These are phyloP conservation scores for Blastobasis adustella DNA, from an alignment of 2,888 invertebrate species.

Conservation along the genomic window DNA sequence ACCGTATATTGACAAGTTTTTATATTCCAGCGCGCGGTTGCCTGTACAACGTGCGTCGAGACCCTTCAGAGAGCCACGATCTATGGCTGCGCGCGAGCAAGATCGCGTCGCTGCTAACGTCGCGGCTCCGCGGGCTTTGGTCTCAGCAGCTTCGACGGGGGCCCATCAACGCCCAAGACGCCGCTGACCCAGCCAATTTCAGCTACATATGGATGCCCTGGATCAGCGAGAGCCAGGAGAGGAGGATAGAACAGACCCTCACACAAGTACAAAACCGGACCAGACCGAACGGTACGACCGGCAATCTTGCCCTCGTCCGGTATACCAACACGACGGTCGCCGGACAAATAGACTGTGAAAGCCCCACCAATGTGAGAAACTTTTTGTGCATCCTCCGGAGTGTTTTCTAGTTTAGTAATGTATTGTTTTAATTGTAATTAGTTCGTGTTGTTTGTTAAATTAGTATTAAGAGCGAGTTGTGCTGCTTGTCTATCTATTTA, in stretches of 20 bases:
- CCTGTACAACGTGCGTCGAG: constrained; percentile 82
- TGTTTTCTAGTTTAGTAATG: constrained; percentile 34
- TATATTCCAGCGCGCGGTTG: constrained; percentile 75
- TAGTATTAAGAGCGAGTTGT: no score
- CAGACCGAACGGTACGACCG: neutral
- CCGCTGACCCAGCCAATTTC: constrained; percentile 77
- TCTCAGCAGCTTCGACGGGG: constrained; percentile 50
- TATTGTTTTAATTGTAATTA: neutral
- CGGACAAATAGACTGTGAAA: constrained; percentile 39
- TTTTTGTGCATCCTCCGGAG: constrained; percentile 55
- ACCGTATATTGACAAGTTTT: no score
- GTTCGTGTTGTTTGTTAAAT: no score
- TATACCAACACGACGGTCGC: constrained; percentile 25
- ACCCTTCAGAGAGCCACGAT: constrained; percentile 83
- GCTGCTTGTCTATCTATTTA: no score
- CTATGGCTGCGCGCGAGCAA: constrained; percentile 52
- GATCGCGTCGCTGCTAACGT: constrained; percentile 37
- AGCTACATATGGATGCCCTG: constrained; percentile 78
- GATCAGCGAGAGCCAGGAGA: constrained; percentile 26
- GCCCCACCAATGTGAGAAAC: constrained; percentile 32
- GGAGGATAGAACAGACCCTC: constrained; percentile 2
- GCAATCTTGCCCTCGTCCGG: neutral
- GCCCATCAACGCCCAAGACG: constrained; percentile 52
- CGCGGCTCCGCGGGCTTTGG: constrained; percentile 35
- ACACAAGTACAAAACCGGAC: constrained; percentile 1